Base-by-base conservation (phyloP, 2,797 vertebrate genomes). In the Phoxinus dragarum region DNA sequence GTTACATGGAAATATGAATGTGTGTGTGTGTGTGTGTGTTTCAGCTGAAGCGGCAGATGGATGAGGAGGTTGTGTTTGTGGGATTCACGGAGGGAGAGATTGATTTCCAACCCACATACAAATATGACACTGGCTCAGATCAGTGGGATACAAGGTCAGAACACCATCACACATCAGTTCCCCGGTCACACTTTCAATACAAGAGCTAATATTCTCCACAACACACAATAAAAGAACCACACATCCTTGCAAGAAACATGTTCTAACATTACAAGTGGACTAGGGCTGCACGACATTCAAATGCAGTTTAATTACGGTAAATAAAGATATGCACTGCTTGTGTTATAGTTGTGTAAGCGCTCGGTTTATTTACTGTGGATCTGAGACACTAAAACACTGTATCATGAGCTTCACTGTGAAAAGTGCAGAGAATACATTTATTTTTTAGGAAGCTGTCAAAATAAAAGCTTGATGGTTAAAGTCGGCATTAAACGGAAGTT, bases 51-150 rank as follows among this genome's bases (percentile, higher is more conserved):
- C 95, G 91, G 88, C 98, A 99, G 87, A 97, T 98, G 87, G 95
- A 97, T 27, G 95, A 96, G 56, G 94, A 97, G 79, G 94, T 95
- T 1, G 97, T 97, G 84, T 99, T 99, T 90, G 94, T 95, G 77
- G 98, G 96, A 87, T 99, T 98, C 88, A 93, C 91, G 7, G 98
- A 99, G 89, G 98, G 98, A 84, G 92, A 95, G 71, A 96, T 99
- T 85, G 90, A 94, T n/a, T 99, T 99, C 93, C 98, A 97, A 87
- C 98, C 98, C 56, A 99, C 98, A 0, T 99, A 99, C 90, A 99
- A 99, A 91, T 99, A 99, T 0, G 96, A 99, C 85, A 94, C 97
- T 0, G 98, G 98, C 85, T 98, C 97, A 3, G 96, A 98, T 76
- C 93, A 95, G 42, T 99, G 98, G 98, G 98, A 99, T 90, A 97